Evolutionary conservation across 2,888 invertebrate species (phyloP).

Genomic region (Morpho deidamia): DNA sequence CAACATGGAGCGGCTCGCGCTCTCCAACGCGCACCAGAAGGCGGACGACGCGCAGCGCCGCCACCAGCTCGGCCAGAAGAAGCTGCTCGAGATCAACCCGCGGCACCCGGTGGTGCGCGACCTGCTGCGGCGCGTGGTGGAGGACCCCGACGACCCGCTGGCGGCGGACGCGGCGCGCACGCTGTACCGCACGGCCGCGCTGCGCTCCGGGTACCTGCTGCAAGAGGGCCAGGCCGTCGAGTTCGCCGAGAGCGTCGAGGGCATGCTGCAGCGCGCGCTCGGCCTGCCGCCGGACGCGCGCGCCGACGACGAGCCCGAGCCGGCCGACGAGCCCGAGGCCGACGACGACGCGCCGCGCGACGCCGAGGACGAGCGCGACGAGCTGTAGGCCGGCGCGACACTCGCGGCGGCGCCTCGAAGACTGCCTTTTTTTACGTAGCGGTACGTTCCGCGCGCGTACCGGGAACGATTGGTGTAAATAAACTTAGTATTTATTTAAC

Average conservation of each 20-base stretch:
- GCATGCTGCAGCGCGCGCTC: constrained; percentile 89
- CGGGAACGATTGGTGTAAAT: constrained; percentile 24
- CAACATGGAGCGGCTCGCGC: constrained; percentile 98
- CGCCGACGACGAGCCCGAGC: constrained; percentile 33
- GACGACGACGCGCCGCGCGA: constrained; percentile 23
- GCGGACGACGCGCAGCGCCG: constrained; percentile 92
- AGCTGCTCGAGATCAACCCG: constrained; percentile 98
- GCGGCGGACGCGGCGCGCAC: constrained; percentile 92
- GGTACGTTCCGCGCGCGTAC: constrained; percentile 11
- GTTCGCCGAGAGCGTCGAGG: constrained; percentile 94
- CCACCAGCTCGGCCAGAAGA: constrained; percentile 95
- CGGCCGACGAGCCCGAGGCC: constrained; percentile 27
- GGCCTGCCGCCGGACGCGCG: constrained; percentile 87
- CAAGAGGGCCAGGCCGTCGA: constrained; percentile 79
- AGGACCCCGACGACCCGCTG: constrained; percentile 85
- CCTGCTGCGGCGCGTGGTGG: constrained; percentile 88
- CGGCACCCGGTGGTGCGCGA: constrained; percentile 96
- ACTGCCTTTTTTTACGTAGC: constrained; percentile 24
- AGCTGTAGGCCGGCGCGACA: constrained; percentile 36
- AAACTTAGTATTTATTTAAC: constrained; percentile 25
- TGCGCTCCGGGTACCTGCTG: constrained; percentile 94
- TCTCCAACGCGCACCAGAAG: constrained; percentile 98
- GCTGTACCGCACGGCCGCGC: constrained; percentile 94
- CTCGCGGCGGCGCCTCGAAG: constrained; percentile 9
- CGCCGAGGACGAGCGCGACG: constrained; percentile 38